These are phyloP conservation scores for Tangara arthus DNA, from an alignment of 2,797 vertebrate species.

Conservation along the genomic window DNA sequence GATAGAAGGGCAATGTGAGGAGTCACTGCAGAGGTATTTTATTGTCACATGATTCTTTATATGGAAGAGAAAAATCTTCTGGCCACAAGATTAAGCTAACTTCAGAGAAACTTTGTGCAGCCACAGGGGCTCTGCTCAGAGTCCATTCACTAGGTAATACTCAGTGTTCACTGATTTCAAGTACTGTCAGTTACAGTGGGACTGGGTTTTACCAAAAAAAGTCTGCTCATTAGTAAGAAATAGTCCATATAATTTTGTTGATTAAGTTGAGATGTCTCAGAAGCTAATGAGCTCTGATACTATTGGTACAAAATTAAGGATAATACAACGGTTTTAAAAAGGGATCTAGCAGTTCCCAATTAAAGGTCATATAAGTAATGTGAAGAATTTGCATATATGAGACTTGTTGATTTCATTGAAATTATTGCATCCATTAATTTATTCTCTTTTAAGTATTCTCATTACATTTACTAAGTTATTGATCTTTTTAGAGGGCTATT, in stretches of 20 bases:
- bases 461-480: background rate
- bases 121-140: background rate
- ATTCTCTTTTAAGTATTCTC: background rate
- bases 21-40: background rate
- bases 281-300: background rate
- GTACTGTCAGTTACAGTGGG: background rate
- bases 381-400: background rate
- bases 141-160: background rate
- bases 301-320: background rate
- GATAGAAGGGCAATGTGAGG: background rate
- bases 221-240: background rate
- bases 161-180: background rate
- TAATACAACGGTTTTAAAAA: background rate
- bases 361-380: background rate
- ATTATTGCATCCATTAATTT: background rate
- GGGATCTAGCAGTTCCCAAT: background rate
- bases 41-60: rapidly evolving
- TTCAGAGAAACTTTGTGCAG: background rate
- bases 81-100: background rate
- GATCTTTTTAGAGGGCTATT: background rate
- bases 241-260: background rate
- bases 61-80: background rate
- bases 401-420: background rate
- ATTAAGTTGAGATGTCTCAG: background rate
- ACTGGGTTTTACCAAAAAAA: background rate